These are phyloP conservation scores for Trypoxylus dichotomus DNA, from an alignment of 1,140 invertebrate species.

Conservation along the genomic window DNA sequence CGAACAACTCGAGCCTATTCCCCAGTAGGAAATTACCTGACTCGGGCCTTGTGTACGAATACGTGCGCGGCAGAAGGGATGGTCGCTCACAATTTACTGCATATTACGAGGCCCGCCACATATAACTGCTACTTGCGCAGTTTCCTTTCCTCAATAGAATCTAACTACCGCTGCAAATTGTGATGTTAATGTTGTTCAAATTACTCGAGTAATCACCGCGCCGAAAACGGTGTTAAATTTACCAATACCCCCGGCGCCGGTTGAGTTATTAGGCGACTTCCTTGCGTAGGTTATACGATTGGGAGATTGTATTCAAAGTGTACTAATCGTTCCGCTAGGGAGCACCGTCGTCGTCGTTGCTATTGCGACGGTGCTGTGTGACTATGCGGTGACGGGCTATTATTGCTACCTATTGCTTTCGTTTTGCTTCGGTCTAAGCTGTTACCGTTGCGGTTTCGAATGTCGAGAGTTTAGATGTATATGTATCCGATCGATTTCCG, in stretches of 20 bases:
- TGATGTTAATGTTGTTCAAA: conserved; percentile 30
- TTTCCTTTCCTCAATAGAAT: conserved; percentile 27
- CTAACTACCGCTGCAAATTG: conserved; percentile 29
- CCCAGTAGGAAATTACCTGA: conserved; percentile 43
- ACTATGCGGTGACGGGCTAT: not conserved
- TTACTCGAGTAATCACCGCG: conserved; percentile 24
- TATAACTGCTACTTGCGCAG: conserved; percentile 20
- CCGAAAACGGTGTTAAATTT: conserved; percentile 22
- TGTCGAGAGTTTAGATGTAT: not conserved
- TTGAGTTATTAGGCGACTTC: conserved; percentile 27
- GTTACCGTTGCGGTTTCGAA: conserved; percentile 10
- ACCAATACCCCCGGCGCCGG: not conserved
- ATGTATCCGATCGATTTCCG: conserved; percentile 26
- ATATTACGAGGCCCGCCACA: conserved; percentile 36
- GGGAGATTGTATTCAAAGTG: conserved; percentile 24
- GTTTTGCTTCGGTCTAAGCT: not conserved
- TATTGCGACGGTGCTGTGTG: no score
- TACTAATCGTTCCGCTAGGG: conserved; percentile 18
- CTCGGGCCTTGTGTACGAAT: conserved; percentile 23
- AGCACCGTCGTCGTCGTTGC: not conserved
- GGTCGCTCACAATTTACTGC: conserved; percentile 40
- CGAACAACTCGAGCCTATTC: conserved; percentile 37
- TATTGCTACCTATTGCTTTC: not conserved
- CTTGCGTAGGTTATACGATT: conserved; percentile 13
- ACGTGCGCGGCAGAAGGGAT: no score